These are phyloP conservation scores for Eulemur coronatus DNA, from an alignment of 2,797 vertebrate genomes.

Conservation along the genomic window DNA sequence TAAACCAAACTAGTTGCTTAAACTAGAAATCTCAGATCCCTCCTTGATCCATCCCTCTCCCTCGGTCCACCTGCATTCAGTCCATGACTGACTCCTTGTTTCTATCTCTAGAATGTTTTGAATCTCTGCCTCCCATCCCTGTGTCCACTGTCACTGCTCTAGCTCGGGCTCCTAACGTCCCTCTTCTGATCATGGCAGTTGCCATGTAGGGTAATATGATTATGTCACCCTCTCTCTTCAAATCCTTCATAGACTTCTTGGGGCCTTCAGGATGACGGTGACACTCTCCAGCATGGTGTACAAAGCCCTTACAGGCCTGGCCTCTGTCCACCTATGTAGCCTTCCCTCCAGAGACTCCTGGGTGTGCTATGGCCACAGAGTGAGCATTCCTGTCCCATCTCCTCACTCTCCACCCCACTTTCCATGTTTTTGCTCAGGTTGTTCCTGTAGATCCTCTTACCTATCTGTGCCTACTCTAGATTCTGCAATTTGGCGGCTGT, in stretches of 20 bases:
- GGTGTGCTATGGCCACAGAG: background rate
- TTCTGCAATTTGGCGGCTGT: background rate
- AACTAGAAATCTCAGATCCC: background rate
- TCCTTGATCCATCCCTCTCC: background rate
- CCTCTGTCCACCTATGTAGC: background rate
- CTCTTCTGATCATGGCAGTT: background rate
- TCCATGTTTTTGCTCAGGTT: background rate
- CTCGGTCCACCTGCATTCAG: background rate
- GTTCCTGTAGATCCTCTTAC: background rate
- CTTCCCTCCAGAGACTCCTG: background rate
- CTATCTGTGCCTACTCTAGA: background rate
- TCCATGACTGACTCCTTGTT: background rate
- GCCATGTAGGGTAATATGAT: too few relatives aligned
- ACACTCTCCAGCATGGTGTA: background rate
- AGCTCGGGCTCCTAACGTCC: background rate
- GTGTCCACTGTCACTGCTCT: background rate
- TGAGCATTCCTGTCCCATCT: background rate
- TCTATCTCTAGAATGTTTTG: background rate
- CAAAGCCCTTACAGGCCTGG: background rate
- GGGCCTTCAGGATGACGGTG: background rate
- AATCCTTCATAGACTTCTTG: background rate
- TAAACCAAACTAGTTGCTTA: background rate
- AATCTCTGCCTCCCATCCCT: background rate
- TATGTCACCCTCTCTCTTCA: background rate
- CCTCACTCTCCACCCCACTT: background rate